phyloP scores from a whole-genome alignment of 2,113 vertebrate genomes.

The Brienomyrus brachyistius region DNA sequence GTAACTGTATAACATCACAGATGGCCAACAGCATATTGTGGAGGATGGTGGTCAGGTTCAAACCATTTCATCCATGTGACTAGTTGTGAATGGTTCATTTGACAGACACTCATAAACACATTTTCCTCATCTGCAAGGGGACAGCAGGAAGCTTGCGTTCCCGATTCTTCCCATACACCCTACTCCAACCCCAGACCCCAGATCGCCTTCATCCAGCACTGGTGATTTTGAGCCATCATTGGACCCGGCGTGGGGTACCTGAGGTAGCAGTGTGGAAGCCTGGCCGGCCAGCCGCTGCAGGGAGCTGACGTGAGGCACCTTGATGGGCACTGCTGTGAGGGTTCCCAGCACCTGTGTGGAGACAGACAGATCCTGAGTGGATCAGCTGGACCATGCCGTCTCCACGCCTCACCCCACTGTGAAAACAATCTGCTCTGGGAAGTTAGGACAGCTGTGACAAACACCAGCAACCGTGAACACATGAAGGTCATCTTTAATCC shows the following conservation, averaged over 20 bases:
- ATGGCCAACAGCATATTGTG: neutral
- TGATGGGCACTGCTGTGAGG: constrained; percentile 83
- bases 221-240: neutral
- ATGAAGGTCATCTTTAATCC: constrained; percentile 4
- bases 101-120: neutral
- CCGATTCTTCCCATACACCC: neutral
- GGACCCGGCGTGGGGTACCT: constrained; percentile 63
- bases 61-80: neutral
- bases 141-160: neutral
- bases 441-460: neutral
- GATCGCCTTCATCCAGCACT: neutral
- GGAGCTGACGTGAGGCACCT: constrained; percentile 96
- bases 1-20: neutral
- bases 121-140: neutral
- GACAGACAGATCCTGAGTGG: neutral
- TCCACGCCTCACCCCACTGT: neutral
- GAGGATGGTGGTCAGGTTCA: neutral
- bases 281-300: constrained; percentile 93
- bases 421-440: neutral
- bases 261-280: constrained; percentile 91
- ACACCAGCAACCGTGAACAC: neutral
- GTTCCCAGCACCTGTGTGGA: constrained; percentile 76
- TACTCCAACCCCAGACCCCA: neutral
- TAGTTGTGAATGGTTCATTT: neutral
- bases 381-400: too few relatives aligned